Evolutionary conservation across 2,888 invertebrate species (phyloP).

Genomic region (Metellina segmentata): DNA sequence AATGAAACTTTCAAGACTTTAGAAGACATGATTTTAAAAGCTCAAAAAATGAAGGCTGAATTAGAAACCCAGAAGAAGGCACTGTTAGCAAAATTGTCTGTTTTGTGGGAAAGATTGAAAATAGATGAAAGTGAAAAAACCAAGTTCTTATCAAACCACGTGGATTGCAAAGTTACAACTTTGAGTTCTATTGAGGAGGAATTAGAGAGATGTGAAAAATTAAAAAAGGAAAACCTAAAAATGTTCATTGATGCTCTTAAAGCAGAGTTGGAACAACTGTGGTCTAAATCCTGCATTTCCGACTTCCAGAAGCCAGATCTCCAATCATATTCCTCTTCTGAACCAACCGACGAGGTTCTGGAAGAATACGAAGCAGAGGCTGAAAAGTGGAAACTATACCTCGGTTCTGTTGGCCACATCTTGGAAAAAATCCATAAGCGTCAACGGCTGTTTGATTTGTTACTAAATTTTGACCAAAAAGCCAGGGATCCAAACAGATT

Average conservation of each 20-base stretch:
- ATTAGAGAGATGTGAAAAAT: conserved; percentile 29
- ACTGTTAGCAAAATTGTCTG: conserved; percentile 30
- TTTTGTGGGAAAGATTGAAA: conserved; percentile 37
- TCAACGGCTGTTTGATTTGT: conserved; percentile 87
- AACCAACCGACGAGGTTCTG: conserved; percentile 90
- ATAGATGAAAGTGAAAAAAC: neutral
- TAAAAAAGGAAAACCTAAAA: conserved; percentile 78
- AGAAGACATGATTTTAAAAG: conserved; percentile 21
- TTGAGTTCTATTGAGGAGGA: conserved; percentile 40
- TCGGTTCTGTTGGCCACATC: conserved; percentile 80
- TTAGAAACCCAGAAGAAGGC: conserved; percentile 13
- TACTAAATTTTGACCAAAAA: conserved; percentile 88
- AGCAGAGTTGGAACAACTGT: conserved; percentile 87
- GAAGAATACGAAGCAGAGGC: conserved; percentile 90
- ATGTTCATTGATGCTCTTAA: conserved; percentile 86
- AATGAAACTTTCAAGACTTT: conserved; percentile 46
- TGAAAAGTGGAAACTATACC: conserved; percentile 83
- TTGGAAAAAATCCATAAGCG: conserved; percentile 85
- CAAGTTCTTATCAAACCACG: conserved; percentile 31
- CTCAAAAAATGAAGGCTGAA: conserved; percentile 1
- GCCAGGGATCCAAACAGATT: conserved; percentile 91
- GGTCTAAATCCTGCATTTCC: conserved; percentile 87
- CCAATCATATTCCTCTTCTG: conserved; percentile 81
- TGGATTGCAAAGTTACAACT: conserved; percentile 11
- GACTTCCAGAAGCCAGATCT: conserved; percentile 80